Evolutionary conservation across 2,113 vertebrate species (phyloP), one percentile per base, ranked within the genome.

Genomic region (Macrotus californicus): DNA sequence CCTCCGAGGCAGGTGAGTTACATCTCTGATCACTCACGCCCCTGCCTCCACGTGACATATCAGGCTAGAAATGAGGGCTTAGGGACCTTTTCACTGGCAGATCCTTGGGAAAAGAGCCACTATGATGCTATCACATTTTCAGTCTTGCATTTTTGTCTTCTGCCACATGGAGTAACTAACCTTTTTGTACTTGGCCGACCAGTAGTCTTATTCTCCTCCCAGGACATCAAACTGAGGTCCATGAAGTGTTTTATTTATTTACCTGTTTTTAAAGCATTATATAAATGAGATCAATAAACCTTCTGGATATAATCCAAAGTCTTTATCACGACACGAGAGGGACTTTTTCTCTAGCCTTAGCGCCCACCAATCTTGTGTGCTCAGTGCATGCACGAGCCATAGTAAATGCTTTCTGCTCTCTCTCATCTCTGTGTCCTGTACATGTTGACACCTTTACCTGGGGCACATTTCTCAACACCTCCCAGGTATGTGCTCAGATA

Each of bases 1-100:
- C 29, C 26, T 16, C 24, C 61, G 83, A 77, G 92, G 69, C 43
- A 96, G 85, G 10, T 83, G 95, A 96, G 31, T 67, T 90, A 43
- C 21, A 61, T 79, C 61, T 84, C 5, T 82, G 59, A 67, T 31
- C 59, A 93, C 18, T 4, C 34, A 56, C 1, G 6, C 0, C 21
- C 21, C 22, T 85, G 8, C 18, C 54, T 82, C 29, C 24, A 7
- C 1, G 7, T 5, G 79, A n/a, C 7, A 14, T 39, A 48, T 19
- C 13, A 39, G 43, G 12, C 12, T 66, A 52, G n/a, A 69, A 82
- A 54, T 0, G 14, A 67, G 43, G 1, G 22, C 26, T n/a, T 6
- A 24, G 50, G 7, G 36, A 46, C 43, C 9, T 41, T 16, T 19
- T 10, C 64, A 54, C 69, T 19, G 29, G 41, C 24, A 26, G 48